Percentiles rank a stretch among this genome's conserved stretches.
Evolutionary conservation across 2,888 invertebrate genomes (phyloP).

Genomic region (Nomada lathburiana): DNA sequence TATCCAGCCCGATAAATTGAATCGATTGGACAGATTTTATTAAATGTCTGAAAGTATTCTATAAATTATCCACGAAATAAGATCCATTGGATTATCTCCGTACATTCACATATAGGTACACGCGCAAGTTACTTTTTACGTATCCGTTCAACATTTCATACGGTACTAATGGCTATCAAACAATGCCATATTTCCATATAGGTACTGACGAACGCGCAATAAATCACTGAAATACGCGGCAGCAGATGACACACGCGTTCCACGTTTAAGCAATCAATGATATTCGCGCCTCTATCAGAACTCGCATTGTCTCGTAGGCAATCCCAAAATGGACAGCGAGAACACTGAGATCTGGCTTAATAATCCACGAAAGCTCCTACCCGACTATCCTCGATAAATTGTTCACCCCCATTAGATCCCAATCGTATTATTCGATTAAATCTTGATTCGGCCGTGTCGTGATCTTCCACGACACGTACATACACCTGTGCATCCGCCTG

Average conservation of each 20-base stretch:
- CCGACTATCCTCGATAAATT: conserved; percentile 68
- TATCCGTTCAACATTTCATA: neutral
- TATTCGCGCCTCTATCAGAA: conserved; percentile 34
- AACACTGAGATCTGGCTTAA: conserved; percentile 56
- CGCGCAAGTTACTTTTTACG: too few species aligned
- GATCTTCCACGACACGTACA: conserved; percentile 34
- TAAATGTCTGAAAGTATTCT: too few species aligned
- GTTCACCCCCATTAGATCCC: conserved; percentile 76
- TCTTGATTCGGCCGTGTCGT: conserved; percentile 70
- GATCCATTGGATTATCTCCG: too few species aligned
- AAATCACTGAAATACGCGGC: conserved; percentile 32
- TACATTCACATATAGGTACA: too few species aligned
- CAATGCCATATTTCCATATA: neutral
- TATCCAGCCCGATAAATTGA: too few species aligned
- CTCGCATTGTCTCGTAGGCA: conserved; percentile 43
- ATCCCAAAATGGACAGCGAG: conserved; percentile 28
- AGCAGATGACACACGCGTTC: conserved; percentile 41
- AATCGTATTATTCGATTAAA: conserved; percentile 78
- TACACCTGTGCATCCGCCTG: neutral
- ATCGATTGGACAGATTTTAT: too few species aligned
- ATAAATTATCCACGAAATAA: too few species aligned
- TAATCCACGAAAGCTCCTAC: conserved; percentile 66
- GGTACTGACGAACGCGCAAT: neutral
- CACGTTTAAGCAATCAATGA: conserved; percentile 38
- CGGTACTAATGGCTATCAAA: neutral